phyloP scores from a whole-genome alignment of 1,140 invertebrate genomes.

The Akabosia matsudoensis region DNA sequence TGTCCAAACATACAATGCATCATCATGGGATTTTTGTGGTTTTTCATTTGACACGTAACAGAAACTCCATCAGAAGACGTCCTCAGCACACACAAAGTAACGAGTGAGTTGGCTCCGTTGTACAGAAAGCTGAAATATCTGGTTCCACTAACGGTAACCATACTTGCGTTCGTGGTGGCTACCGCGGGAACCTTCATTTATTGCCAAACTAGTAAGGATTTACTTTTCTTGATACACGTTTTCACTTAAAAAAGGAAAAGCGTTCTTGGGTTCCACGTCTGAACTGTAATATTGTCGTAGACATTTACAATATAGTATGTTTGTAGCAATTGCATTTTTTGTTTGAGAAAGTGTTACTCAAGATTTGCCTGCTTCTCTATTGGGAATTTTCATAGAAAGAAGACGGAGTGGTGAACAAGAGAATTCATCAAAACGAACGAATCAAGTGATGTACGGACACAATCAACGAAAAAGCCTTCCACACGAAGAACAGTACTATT shows the following conservation, averaged over 20 bases:
- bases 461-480: conserved; percentile 11
- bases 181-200: conserved; percentile 32
- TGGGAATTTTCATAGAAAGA: neutral
- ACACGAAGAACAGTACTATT: conserved; percentile 20
- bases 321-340: neutral
- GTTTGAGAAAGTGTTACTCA: neutral
- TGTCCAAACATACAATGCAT: neutral
- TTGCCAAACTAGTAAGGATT: conserved; percentile 37
- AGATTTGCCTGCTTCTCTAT: neutral
- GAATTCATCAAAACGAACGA: neutral
- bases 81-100: conserved; percentile 39
- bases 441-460: conserved; percentile 4
- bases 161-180: conserved; percentile 31
- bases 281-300: too few species aligned
- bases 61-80: conserved; percentile 38
- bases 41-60: conserved; percentile 6
- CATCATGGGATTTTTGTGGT: neutral
- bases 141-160: conserved; percentile 32
- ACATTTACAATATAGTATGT: neutral
- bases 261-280: too few species aligned
- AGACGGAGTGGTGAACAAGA: neutral
- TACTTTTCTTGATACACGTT: neutral
- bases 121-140: conserved; percentile 40
- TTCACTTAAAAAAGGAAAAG: too few species aligned
- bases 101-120: conserved; percentile 33